Evolutionary conservation across 2,797 vertebrate species (phyloP).

Genomic region (Mormyrops boulengeri): DNA sequence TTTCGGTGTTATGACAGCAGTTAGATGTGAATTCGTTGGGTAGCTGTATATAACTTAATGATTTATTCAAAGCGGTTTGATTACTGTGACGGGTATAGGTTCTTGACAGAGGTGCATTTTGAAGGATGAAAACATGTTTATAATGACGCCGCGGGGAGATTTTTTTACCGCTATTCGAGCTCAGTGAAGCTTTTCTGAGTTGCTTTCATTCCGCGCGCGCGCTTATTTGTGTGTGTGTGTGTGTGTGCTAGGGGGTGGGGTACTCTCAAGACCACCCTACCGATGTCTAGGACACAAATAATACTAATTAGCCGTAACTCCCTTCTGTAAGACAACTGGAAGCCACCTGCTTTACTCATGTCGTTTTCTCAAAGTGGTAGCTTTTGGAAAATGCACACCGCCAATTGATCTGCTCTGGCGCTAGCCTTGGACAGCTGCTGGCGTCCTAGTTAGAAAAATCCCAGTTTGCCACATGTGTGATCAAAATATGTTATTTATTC

Average conservation of each 20-base stretch:
- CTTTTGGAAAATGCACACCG: neutral
- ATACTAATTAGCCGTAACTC: neutral
- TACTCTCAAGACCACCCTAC: neutral
- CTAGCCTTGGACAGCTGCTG: neutral
- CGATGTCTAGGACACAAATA: neutral
- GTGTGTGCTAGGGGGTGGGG: neutral
- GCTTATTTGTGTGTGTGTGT: neutral
- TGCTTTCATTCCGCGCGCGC: neutral
- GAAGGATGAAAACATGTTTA: neutral
- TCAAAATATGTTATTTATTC: neutral
- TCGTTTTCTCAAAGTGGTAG: neutral
- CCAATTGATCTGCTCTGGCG: neutral
- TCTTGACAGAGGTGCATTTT: neutral
- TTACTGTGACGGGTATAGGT: neutral
- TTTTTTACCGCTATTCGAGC: neutral
- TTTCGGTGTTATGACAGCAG: neutral
- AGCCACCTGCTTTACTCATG: neutral
- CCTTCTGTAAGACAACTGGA: neutral
- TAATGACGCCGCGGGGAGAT: neutral
- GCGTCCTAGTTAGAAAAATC: neutral
- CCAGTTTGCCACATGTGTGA: neutral
- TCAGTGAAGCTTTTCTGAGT: neutral
- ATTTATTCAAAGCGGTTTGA: neutral
- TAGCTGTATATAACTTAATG: neutral
- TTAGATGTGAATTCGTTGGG: too few relatives aligned